Evolutionary conservation across 2,113 vertebrate genomes (phyloP).

Genomic region (Sinocyclocheilus rhinocerous): DNA sequence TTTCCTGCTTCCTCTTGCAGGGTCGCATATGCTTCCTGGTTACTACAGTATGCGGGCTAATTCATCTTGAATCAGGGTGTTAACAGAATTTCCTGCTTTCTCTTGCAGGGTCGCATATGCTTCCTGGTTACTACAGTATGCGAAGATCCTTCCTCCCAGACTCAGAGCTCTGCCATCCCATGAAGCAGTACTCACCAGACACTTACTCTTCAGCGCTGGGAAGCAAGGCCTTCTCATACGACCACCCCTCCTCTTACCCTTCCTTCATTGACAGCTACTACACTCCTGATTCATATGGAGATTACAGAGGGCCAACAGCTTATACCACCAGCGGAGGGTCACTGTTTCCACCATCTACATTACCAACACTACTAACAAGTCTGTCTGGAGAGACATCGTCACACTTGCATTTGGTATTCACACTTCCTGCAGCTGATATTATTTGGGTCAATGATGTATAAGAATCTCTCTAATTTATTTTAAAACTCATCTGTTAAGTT

Average conservation of each 20-base stretch:
- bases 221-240: slow-evolving; percentile 76
- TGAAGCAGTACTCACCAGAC: slow-evolving; percentile 75
- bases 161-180: slow-evolving; percentile 72
- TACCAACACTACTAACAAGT: slow-evolving; percentile 75
- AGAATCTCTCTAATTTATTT: neutral
- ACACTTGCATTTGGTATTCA: slow-evolving; percentile 78
- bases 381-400: slow-evolving; percentile 75
- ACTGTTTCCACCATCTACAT: slow-evolving; percentile 70
- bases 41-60: slow-evolving; percentile 72
- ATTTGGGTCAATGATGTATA: neutral
- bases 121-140: slow-evolving; percentile 73
- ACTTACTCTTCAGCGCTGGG: slow-evolving; percentile 65
- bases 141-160: slow-evolving; percentile 77
- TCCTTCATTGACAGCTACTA: slow-evolving; percentile 76
- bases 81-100: slow-evolving; percentile 43
- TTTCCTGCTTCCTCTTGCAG: slow-evolving; percentile 63
- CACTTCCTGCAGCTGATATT: slow-evolving; percentile 59
- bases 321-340: slow-evolving; percentile 68
- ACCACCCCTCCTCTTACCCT: slow-evolving; percentile 69
- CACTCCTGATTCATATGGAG: slow-evolving; percentile 70
- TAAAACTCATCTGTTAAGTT: no score
- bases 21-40: slow-evolving; percentile 70
- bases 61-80: neutral
- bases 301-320: slow-evolving; percentile 67
- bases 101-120: slow-evolving; percentile 72